Evolutionary conservation across 2,888 invertebrate genomes (phyloP).

Genomic region (Andrena minutula): DNA sequence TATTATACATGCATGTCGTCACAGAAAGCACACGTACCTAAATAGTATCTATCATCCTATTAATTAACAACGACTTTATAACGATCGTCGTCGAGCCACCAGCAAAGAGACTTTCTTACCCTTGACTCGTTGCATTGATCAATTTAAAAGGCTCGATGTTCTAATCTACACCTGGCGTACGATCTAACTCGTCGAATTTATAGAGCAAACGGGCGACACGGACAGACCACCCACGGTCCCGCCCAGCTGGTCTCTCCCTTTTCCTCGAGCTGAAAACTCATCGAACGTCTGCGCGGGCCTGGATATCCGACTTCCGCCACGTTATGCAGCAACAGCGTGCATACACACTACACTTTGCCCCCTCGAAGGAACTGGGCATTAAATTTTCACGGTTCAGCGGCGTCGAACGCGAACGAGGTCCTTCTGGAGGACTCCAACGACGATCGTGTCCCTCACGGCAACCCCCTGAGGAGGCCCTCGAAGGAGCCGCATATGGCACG

Average conservation of each 20-base stretch:
- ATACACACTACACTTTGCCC: constrained; percentile 29
- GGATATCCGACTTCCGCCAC: constrained; percentile 58
- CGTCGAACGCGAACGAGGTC: constrained; percentile 58
- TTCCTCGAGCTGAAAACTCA: constrained; percentile 38
- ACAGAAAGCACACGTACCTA: too few species aligned
- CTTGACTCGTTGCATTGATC: constrained; percentile 25
- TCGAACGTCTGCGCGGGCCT: constrained; percentile 45
- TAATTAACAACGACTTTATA: constrained; percentile 1
- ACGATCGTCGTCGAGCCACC: constrained; percentile 10
- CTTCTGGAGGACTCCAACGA: constrained; percentile 27
- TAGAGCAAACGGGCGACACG: constrained; percentile 44
- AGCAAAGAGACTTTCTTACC: background rate
- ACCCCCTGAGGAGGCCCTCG: constrained; percentile 49
- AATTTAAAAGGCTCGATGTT: constrained; percentile 17
- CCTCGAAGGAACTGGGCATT: constrained; percentile 66
- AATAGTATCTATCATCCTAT: too few species aligned
- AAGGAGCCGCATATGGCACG: constrained; percentile 73
- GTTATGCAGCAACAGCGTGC: constrained; percentile 44
- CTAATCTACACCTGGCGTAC: constrained; percentile 61
- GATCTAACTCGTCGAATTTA: constrained; percentile 59
- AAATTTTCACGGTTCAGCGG: constrained; percentile 76
- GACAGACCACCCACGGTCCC: constrained; percentile 67
- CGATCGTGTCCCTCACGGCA: constrained; percentile 26
- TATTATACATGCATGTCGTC: too few species aligned
- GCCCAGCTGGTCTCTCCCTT: constrained; percentile 56